phyloP scores from a whole-genome alignment of 2,113 vertebrate species.

The Takifugu bimaculatus region DNA sequence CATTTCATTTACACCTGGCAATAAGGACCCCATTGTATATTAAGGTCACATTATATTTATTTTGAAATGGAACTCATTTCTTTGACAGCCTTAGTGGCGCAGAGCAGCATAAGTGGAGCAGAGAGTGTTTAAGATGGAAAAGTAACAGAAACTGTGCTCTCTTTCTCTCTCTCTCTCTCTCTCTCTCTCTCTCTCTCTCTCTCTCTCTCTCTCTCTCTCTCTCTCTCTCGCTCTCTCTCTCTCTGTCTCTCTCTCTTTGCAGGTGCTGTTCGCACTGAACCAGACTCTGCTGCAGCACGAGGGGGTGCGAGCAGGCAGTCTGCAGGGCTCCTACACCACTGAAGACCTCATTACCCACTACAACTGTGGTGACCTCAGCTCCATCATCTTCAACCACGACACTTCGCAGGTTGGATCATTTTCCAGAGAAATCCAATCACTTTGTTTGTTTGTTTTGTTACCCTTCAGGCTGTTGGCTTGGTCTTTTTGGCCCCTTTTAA shows the following conservation, averaged over 20 bases:
- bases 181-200: slow-evolving; percentile 11
- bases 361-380: slow-evolving; percentile 87
- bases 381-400: slow-evolving; percentile 86
- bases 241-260: slow-evolving; percentile 24
- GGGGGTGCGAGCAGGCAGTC: slow-evolving; percentile 79
- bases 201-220: slow-evolving; percentile 17
- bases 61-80: slow-evolving; percentile 27
- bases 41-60: slow-evolving; percentile 22
- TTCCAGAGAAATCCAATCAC: neutral
- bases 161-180: slow-evolving; percentile 10
- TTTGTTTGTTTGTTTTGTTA: too few relatives aligned
- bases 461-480: too few relatives aligned
- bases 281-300: slow-evolving; percentile 87
- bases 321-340: slow-evolving; percentile 81
- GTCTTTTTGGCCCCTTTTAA: too few relatives aligned
- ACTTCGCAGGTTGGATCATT: slow-evolving; percentile 80
- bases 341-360: slow-evolving; percentile 89
- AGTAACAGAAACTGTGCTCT: slow-evolving; percentile 3
- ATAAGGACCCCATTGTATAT: slow-evolving; percentile 32
- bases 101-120: neutral
- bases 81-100: slow-evolving; percentile 3
- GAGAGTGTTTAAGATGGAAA: slow-evolving; percentile 8
- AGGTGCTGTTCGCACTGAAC: slow-evolving; percentile 88
- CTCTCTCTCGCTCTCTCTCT: slow-evolving; percentile 16
- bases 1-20: slow-evolving; percentile 18